phyloP scores from a whole-genome alignment of 2,113 vertebrate genomes.

The Lepus europaeus region DNA sequence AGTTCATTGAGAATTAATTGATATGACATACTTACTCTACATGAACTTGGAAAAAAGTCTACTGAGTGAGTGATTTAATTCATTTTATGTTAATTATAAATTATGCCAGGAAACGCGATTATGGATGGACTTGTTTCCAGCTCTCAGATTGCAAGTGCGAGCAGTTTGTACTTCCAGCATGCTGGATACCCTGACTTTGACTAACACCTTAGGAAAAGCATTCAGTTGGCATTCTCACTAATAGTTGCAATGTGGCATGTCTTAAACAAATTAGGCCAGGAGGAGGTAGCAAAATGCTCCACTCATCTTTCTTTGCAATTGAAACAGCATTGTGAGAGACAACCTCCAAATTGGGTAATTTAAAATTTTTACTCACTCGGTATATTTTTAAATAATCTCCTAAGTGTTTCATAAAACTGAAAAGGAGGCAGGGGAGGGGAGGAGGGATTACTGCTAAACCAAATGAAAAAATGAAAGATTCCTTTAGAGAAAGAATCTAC shows the following conservation, averaged over 20 bases:
- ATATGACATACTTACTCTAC: slow-evolving; percentile 77
- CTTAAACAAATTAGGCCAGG: slow-evolving; percentile 85
- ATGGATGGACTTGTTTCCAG: slow-evolving; percentile 82
- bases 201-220: slow-evolving; percentile 83
- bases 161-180: slow-evolving; percentile 79
- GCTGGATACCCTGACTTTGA: slow-evolving; percentile 80
- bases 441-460: slow-evolving; percentile 66
- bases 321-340: slow-evolving; percentile 83
- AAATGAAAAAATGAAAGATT: slow-evolving; percentile 78
- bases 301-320: slow-evolving; percentile 88
- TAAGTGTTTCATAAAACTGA: slow-evolving; percentile 76
- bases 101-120: slow-evolving; percentile 81
- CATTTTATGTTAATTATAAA: slow-evolving; percentile 86
- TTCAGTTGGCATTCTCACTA: slow-evolving; percentile 78
- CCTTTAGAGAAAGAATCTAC: slow-evolving; percentile 66
- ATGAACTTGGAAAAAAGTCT: slow-evolving; percentile 84
- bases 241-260: slow-evolving; percentile 78
- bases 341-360: slow-evolving; percentile 79
- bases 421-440: slow-evolving; percentile 57
- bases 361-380: slow-evolving; percentile 79
- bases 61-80: slow-evolving; percentile 83
- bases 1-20: slow-evolving; percentile 87
- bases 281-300: slow-evolving; percentile 84
- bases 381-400: slow-evolving; percentile 78
- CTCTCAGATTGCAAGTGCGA: slow-evolving; percentile 56